These are phyloP conservation scores for Melinaea marsaeus DNA, from an alignment of 2,888 invertebrate genomes.

Conservation along the genomic window DNA sequence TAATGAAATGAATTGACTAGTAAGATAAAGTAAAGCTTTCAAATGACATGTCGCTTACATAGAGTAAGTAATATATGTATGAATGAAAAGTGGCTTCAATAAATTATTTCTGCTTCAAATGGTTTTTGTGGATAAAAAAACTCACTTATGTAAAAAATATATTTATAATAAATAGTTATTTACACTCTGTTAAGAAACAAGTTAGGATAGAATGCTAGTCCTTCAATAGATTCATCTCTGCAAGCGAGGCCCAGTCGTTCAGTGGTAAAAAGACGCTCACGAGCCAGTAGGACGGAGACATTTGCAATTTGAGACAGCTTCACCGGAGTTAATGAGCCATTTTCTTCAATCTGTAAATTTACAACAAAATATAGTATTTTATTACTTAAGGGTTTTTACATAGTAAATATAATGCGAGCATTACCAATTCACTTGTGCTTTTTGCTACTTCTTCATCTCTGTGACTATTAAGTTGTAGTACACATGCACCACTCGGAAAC, in stretches of 20 bases:
- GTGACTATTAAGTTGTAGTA: conserved; percentile 89
- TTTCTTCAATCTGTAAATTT: conserved; percentile 79
- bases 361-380: background rate
- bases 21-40: conserved; percentile 31
- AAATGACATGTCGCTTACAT: conserved; percentile 30
- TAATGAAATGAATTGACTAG: conserved; percentile 21
- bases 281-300: conserved; percentile 92
- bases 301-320: conserved; percentile 90
- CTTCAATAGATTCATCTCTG: conserved; percentile 97
- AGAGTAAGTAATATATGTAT: conserved; percentile 43
- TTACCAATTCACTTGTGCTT: conserved; percentile 81
- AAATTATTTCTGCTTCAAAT: conserved; percentile 12
- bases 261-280: conserved; percentile 90
- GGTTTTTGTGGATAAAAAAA: conserved; percentile 14
- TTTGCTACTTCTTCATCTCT: conserved; percentile 84
- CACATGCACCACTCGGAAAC: conserved; percentile 97
- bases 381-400: background rate
- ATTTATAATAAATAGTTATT: conserved; percentile 34
- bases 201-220: conserved; percentile 96
- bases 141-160: conserved; percentile 35
- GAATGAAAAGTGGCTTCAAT: conserved; percentile 38
- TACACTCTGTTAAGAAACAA: conserved; percentile 80
- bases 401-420: conserved; percentile 17
- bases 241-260: conserved; percentile 93
- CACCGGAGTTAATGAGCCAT: conserved; percentile 87